Evolutionary conservation across 1,140 invertebrate species (phyloP).

Genomic region (Drosophila pseudoananassae): DNA sequence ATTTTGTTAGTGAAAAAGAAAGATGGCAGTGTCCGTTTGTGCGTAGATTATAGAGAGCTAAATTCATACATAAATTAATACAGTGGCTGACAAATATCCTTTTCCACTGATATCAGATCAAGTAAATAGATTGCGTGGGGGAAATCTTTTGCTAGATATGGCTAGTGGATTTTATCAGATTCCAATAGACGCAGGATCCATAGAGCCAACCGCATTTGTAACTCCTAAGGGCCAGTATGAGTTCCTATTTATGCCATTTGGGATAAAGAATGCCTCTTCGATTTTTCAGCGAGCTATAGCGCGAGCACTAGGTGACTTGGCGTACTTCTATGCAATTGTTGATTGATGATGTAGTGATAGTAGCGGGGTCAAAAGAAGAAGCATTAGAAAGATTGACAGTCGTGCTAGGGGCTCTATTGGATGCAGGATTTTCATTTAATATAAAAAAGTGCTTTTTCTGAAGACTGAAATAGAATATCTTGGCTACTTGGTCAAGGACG

Average conservation of each 20-base stretch:
- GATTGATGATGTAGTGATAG: background rate
- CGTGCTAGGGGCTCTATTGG: conserved; percentile 2
- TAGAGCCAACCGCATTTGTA: background rate
- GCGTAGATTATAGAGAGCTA: background rate
- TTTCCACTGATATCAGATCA: no score
- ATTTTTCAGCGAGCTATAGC: background rate
- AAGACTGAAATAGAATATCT: conserved; percentile 4
- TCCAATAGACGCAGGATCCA: background rate
- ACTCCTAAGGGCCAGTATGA: background rate
- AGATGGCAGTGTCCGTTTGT: background rate
- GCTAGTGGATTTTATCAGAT: no score
- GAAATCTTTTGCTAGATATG: no score
- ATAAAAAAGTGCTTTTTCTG: conserved; percentile 5
- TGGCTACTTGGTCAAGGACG: conserved; percentile 1
- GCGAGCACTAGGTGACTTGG: no score
- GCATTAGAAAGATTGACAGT: conserved; percentile 1
- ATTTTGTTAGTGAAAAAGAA: background rate
- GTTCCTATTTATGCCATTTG: background rate
- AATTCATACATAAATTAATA: no score
- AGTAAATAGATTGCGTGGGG: background rate
- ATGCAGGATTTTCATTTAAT: background rate
- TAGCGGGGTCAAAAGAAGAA: background rate
- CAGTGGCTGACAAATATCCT: no score
- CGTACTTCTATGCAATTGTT: conserved; percentile 4
- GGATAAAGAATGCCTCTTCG: background rate